Base-by-base conservation (phyloP, 2,113 vertebrate species). In the Pterocles orientalis region DNA sequence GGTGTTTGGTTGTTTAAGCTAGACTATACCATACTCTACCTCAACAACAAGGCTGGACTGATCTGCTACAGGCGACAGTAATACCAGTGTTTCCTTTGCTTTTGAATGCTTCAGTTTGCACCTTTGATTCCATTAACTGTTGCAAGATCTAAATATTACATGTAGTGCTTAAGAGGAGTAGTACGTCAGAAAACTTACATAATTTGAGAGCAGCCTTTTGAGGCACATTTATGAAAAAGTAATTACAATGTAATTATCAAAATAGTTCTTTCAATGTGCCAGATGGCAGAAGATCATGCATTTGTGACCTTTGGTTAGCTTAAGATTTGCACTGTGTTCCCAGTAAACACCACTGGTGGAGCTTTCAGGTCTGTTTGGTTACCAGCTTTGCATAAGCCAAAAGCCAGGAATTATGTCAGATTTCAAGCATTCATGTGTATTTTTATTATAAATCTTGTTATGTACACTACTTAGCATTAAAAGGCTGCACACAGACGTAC, bases 31-130 rank as follows among this genome's bases (percentile, higher is more conserved):
- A 24, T 13, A 75, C 12, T 41, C 8, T 14, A 28, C 47, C n/a
- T 13, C 5, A 6, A 34, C 41, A 66, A 26, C 0, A 1, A 7
- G 17, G 21, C 7, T 47, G 39, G 48, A 41, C 33, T 41, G 8
- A 12, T 43, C 33, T 90, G 20, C 47, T 43, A 29, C 29, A 65
- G 25, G 10, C 21, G 65, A 25, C 6, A 4, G 19, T 41, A 51
- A 36, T 50, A 80, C 14, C 25, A 56, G 31, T 34, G 28, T 41
- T 65, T 78, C 29, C 45, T 62, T 4, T 4, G 2, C 21, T 71
- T 66, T 41, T 71, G 18, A 66, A 43, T 54, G 5, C 12, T 50
- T 45, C 2, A 4, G 29, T 88, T 79, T 62, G 45, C 7, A 50
- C 7, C 25, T 51, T 77, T 64, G 34, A 4, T 60, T 84, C 50